Percentiles rank a stretch among this genome's conserved stretches.
Evolutionary conservation across 2,797 vertebrate species (phyloP).

Genomic region (Nyctibius grandis): DNA sequence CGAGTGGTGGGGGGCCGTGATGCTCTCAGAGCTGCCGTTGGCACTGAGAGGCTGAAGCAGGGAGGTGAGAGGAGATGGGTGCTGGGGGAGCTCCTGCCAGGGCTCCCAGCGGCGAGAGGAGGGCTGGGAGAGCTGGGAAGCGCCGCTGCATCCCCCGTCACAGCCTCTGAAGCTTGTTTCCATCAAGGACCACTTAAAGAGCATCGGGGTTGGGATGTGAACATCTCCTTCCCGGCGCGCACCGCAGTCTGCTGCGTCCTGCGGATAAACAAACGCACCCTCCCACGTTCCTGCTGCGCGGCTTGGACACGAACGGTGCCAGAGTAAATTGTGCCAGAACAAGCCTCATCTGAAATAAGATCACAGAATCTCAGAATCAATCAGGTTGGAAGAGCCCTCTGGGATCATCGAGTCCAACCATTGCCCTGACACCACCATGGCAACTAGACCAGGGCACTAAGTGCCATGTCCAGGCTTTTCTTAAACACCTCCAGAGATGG

Average conservation of each 20-base stretch:
- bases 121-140: not conserved
- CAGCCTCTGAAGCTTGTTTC: not conserved
- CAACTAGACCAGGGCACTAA: too few species aligned
- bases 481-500: too few species aligned
- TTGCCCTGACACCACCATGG: too few species aligned
- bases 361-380: too few species aligned
- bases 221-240: not conserved
- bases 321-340: not conserved
- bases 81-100: not conserved
- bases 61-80: not conserved
- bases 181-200: not conserved
- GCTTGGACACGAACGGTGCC: not conserved
- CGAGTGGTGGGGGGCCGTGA: accelerated
- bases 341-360: not conserved
- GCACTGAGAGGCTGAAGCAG: not conserved
- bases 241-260: not conserved
- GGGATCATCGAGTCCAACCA: too few species aligned
- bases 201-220: not conserved
- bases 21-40: accelerated
- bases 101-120: not conserved
- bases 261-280: not conserved
- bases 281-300: not conserved
- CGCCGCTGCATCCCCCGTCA: accelerated
- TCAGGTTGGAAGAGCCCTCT: too few species aligned
- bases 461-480: too few species aligned